Conservation (phyloP, 1,140 invertebrate genomes). For the Ostrea edulis region DNA sequence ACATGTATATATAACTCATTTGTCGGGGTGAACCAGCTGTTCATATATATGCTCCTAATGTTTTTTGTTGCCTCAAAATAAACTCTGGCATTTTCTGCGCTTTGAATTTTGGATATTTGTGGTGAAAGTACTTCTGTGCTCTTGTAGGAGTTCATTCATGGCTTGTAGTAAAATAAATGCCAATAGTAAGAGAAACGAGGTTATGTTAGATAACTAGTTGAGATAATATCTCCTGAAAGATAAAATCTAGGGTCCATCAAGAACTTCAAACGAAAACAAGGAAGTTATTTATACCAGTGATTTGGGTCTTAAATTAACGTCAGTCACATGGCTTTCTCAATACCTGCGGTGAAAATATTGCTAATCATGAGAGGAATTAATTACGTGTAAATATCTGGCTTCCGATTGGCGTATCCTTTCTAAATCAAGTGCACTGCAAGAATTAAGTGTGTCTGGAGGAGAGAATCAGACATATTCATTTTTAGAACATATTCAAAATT, state of each 20-base stretch:
- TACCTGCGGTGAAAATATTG: neutral
- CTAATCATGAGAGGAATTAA: constrained; percentile 24
- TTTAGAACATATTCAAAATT: constrained; percentile 22
- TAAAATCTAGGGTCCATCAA: constrained; percentile 2
- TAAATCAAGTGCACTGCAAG: neutral
- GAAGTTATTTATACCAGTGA: constrained; percentile 8
- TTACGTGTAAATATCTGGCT: constrained; percentile 9
- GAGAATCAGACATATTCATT: neutral
- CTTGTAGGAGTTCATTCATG: constrained; percentile 12
- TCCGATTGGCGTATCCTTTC: constrained; percentile 16
- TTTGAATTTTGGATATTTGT: constrained; percentile 1
- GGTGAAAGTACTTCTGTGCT: neutral
- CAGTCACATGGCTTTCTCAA: neutral
- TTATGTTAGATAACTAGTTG: neutral
- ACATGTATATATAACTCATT: constrained; percentile 5
- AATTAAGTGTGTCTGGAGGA: neutral
- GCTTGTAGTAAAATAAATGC: constrained; percentile 27
- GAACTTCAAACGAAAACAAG: constrained; percentile 29
- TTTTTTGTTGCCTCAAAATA: constrained; percentile 1
- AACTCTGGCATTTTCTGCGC: constrained; percentile 11
- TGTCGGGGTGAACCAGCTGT: neutral
- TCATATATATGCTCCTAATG: neutral
- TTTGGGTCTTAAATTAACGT: neutral
- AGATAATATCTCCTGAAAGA: neutral
- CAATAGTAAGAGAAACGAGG: neutral